A percentile compares a stretch with the other conserved stretches of the same genome.
These are phyloP conservation scores for Isoperla grammatica DNA, from an alignment of 2,888 invertebrate species.

Conservation along the genomic window DNA sequence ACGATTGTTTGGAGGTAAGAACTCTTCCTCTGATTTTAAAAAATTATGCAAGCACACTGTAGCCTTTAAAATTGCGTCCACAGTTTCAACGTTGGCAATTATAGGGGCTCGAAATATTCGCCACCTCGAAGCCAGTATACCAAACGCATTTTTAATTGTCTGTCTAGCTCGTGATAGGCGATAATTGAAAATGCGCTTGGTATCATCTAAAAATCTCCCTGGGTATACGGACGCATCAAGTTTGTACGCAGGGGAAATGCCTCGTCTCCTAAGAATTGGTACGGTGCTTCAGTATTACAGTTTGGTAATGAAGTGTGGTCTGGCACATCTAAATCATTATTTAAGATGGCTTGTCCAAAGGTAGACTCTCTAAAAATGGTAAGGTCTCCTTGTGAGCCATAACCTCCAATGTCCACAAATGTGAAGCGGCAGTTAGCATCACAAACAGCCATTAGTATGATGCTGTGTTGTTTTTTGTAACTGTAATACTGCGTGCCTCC, in stretches of 20 bases:
- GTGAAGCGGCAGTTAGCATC: neutral
- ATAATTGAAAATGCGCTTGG: slow-evolving; percentile 15
- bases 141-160: slow-evolving; percentile 16
- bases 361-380: slow-evolving; percentile 28
- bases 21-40: neutral
- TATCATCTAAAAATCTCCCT: slow-evolving; percentile 19
- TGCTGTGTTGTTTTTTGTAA: slow-evolving; percentile 1
- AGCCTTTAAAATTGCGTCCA: slow-evolving; percentile 6
- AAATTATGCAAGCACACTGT: slow-evolving; percentile 2
- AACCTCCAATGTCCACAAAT: slow-evolving; percentile 3
- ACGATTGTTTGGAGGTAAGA: too few species aligned
- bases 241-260: slow-evolving; percentile 32
- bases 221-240: slow-evolving; percentile 32
- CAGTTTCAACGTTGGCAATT: slow-evolving; percentile 11
- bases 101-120: neutral
- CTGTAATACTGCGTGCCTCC: neutral
- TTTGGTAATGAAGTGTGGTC: neutral
- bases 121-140: slow-evolving; percentile 9
- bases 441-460: neutral
- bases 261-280: slow-evolving; percentile 30
- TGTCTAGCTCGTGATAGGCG: slow-evolving; percentile 10
- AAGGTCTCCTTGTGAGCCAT: slow-evolving; percentile 33
- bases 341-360: slow-evolving; percentile 7
- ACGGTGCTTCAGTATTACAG: slow-evolving; percentile 15
- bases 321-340: neutral